These are phyloP conservation scores for Trachymyrmex cornetzi DNA, from an alignment of 1,140 invertebrate species.

Conservation along the genomic window DNA sequence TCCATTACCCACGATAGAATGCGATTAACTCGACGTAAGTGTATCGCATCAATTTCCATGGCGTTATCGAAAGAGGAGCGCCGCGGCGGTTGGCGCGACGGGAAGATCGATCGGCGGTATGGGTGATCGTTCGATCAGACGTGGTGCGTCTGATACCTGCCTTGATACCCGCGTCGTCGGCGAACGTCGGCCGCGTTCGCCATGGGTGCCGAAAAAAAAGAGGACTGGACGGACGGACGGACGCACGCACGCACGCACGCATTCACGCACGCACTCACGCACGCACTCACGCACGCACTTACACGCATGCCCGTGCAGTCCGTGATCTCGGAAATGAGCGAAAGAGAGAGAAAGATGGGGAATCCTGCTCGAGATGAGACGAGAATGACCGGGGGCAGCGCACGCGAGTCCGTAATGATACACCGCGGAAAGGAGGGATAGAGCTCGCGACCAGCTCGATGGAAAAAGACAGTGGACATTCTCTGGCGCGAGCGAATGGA, in stretches of 20 bases:
- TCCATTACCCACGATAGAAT: slow-evolving; percentile 4
- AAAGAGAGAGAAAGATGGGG: slow-evolving; percentile 63
- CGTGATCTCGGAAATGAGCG: slow-evolving; percentile 49
- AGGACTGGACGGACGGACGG: slow-evolving; percentile 50
- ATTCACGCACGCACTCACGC: background rate
- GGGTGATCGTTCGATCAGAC: slow-evolving; percentile 53
- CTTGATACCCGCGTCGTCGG: slow-evolving; percentile 46
- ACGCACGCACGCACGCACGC: slow-evolving; percentile 7
- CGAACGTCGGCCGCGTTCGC: slow-evolving; percentile 69
- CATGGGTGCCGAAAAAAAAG: slow-evolving; percentile 70
- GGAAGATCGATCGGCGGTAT: slow-evolving; percentile 58
- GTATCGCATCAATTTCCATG: slow-evolving; percentile 56
- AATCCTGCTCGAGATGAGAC: slow-evolving; percentile 80
- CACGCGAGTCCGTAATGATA: slow-evolving; percentile 86
- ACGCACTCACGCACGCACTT: background rate
- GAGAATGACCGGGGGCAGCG: slow-evolving; percentile 85
- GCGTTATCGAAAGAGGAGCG: slow-evolving; percentile 49
- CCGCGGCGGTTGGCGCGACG: slow-evolving; percentile 39
- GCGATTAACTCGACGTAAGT: slow-evolving; percentile 53
- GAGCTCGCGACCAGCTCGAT: slow-evolving; percentile 62
- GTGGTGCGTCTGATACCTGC: slow-evolving; percentile 61
- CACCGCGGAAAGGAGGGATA: slow-evolving; percentile 78
- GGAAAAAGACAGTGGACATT: slow-evolving; percentile 75
- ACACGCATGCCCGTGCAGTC: background rate
- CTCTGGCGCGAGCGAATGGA: slow-evolving; percentile 57